phyloP scores from a whole-genome alignment of 2,888 invertebrate species.

The Microctonus aethiopoides region DNA sequence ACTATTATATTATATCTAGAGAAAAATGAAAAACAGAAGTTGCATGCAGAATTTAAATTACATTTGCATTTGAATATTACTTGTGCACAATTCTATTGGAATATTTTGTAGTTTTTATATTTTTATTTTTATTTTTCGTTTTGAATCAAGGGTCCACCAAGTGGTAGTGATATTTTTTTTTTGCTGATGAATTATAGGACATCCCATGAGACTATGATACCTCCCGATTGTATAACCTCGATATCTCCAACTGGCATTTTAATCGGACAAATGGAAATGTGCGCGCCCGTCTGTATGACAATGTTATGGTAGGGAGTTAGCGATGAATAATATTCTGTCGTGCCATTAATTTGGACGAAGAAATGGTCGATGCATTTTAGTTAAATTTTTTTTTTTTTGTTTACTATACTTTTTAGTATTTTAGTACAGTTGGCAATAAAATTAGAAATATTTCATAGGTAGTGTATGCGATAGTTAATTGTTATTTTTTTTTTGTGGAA shows the following conservation, averaged over 20 bases:
- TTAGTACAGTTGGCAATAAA: slow-evolving; percentile 24
- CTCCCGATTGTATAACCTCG: slow-evolving; percentile 25
- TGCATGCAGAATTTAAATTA: background rate
- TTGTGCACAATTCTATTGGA: background rate
- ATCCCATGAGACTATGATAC: slow-evolving; percentile 30
- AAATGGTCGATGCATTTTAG: slow-evolving; percentile 17
- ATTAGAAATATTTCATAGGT: slow-evolving; percentile 21
- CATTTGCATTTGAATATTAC: background rate
- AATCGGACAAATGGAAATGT: slow-evolving; percentile 49
- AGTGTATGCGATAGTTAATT: background rate
- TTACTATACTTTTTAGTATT: background rate
- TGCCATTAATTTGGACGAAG: slow-evolving; percentile 28
- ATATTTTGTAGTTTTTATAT: background rate
- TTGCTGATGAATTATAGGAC: slow-evolving; percentile 26
- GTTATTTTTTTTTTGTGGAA: background rate
- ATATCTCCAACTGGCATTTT: slow-evolving; percentile 40
- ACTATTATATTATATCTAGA: background rate
- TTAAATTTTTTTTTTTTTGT: slow-evolving; percentile 8
- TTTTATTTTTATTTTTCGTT: background rate
- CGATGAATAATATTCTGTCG: slow-evolving; percentile 31
- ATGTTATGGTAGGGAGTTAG: background rate
- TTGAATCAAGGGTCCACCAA: too few relatives aligned
- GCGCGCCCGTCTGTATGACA: background rate
- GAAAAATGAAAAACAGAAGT: background rate
- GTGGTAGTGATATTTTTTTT: background rate